phyloP scores from a whole-genome alignment of 2,888 invertebrate species.

The Sminthurides aquaticus region DNA sequence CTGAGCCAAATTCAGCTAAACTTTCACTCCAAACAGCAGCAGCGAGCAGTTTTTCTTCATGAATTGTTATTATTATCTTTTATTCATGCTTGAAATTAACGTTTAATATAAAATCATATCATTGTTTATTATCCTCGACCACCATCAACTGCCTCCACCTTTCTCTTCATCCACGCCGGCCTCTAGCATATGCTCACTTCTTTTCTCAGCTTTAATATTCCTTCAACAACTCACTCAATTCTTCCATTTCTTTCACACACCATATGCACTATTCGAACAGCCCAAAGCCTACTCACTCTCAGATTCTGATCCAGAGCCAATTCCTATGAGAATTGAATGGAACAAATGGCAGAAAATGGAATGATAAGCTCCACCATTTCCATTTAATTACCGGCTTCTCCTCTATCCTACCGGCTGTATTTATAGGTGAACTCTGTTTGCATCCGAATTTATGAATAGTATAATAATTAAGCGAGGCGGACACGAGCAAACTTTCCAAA shows the following conservation, averaged over 20 bases:
- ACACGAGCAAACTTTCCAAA: not conserved
- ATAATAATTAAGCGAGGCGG: not conserved
- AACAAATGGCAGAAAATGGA: not conserved
- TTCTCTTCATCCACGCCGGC: too few species aligned
- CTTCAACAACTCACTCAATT: too few species aligned
- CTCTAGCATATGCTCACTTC: too few species aligned
- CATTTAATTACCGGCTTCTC: not conserved
- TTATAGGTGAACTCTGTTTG: not conserved
- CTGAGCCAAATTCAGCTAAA: too few species aligned
- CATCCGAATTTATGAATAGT: not conserved
- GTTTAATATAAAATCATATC: not conserved
- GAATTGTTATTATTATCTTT: conserved; percentile 37
- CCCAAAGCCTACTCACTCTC: too few species aligned
- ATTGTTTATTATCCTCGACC: not conserved
- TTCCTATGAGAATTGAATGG: not conserved
- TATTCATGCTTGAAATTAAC: conserved; percentile 26
- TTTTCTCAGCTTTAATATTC: too few species aligned
- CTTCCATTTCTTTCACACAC: too few species aligned
- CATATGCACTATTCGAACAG: too few species aligned
- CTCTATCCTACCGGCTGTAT: not conserved
- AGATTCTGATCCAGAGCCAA: not conserved
- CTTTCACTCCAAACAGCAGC: too few species aligned
- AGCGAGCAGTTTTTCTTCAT: conserved; percentile 11
- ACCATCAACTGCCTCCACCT: too few species aligned
- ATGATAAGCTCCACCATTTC: not conserved